Base-by-base conservation (phyloP, 2,797 vertebrate species). In the Molossus alvarezi region DNA sequence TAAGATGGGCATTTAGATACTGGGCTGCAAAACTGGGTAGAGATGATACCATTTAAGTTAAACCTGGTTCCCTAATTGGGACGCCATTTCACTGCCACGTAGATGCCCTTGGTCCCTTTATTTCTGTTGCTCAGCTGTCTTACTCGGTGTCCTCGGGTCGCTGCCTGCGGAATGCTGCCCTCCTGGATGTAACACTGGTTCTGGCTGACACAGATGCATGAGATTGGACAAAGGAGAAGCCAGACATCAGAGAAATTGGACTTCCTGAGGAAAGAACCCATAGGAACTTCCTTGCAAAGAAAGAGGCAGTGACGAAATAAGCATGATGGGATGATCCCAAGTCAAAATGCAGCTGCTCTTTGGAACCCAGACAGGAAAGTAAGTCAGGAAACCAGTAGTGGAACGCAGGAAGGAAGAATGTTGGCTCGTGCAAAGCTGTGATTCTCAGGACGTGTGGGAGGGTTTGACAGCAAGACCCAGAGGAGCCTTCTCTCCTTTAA, bases 241-340 rank as follows among this genome's bases (percentile, higher is more conserved):
- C 37, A 93, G 64, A 67, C 18, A 65, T 45, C 23, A 91, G 86
- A 90, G 64, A 51, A 91, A 84, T 15, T 73, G 18, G 53, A 67
- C 88, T 67, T 91, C 25, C 37, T 85, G 48, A 64, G 62, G n/a
- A 71, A 11, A 45, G 53, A 75, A 62, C 37, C 33, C 29, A 80
- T 48, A 83, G 80, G 72, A 29, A 58, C 41, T 84, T 84, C 29
- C 29, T 76, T 73, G 23, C 37, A 76, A 88, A 76, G 29, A 87
- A 67, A 33, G 81, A 45, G 11, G 53, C 57, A 58, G 55, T 83
- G 58, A 80, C 11, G 41, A 65, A 83, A 29, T 45, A 25, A 55
- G 37, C 41, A 65, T 80, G 60, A 55, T 48, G 27, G 58, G 41
- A 29, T 69, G 58, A 80, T 65, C 41, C 60, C 65, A 88, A 73